Base-by-base conservation (phyloP, 2,797 vertebrate genomes). In the Coendou prehensilis region DNA sequence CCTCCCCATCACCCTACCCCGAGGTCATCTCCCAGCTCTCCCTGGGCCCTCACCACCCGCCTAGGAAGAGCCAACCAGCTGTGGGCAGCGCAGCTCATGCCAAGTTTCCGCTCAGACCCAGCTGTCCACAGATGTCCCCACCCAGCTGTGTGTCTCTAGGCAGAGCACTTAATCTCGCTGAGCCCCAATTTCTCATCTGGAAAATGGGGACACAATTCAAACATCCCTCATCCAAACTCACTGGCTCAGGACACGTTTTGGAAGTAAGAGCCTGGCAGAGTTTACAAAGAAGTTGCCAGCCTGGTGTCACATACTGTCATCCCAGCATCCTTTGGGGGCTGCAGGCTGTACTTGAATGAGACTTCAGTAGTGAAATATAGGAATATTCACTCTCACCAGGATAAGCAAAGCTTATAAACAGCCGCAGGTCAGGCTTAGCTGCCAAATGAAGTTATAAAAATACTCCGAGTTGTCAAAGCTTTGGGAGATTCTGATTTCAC, bases 361-460 rank as follows among this genome's bases (percentile, higher is more conserved):
- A 85, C 83, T 82, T 61, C 89, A 75, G 67, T 10, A 52, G 64
- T 64, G 23, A 67, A 83, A 26, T 4, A 14, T 18, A 30, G 17
- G 57, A 83, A 54, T 61, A 52, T 28, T 56, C 69, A 18, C 78
- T 50, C 47, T 61, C 11, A 20, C n/a, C 57, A 41, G 75, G 73
- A 88, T 20, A 83, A 63, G 95, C 37, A 15, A 37, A 41, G 76
- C 61, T 85, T 80, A n/a, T 63, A 52, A 80, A 89, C 1, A 95
- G 96, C 78, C 50, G 30, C 50, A 0, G 84, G 94, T 89, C 78
- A 45, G 61, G 7, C 54, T 85, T 63, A 76, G 81, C 85, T 61
- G 73, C 85, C 61, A 71, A 75, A 73, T 79, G 9, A 22, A 85
- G 56, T 85, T 90, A 88, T 59, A 84, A 85, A 93, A 92, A 73